Evolutionary conservation across 2,797 vertebrate species (phyloP), one percentile per base, ranked within the genome.

Genomic region (Xenentodon cancila): DNA sequence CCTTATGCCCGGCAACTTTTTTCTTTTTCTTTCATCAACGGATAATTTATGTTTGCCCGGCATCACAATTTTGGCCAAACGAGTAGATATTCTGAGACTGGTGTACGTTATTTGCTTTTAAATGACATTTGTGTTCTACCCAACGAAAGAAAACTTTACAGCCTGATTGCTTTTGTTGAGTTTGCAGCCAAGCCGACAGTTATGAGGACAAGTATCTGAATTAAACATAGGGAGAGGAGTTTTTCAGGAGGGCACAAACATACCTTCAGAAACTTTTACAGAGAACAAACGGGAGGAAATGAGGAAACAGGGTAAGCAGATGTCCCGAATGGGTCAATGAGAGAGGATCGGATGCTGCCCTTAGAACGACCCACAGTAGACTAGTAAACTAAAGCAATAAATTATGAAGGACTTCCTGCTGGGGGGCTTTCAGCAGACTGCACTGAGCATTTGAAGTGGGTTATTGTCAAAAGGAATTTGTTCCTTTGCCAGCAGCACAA

Each of bases 271-370:
- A 80, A 64, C 69, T 54, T 81, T 87, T 53, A 69, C 50, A 66
- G 54, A 63, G 68, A 74, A 57, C 27, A 9, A 67, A 52, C 59
- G 8, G 4, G 60, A 64, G 65, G 43, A 68, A 64, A 74, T 60
- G 70, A 6, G 22, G 53, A 59, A 48, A 59, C 53, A 72, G 59
- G 56, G 40, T 65, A 55, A 21, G 54, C 32, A 69, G 68, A 74
- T 45, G 77, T 90, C 81, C 88, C 86, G 79, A 75, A 21, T 54
- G 51, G 89, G 77, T 86, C 64, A 42, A 86, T 84, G 66, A 62
- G 50, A 57, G 53, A 59, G 56, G 68, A 58, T 73, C 65, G 53
- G 27, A 5, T 47, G 55, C 58, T 54, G 84, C 84, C 85, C 73
- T 82, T 68, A 75, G 55, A 79, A 80, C 71, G 75, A 84, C 82